Conservation (phyloP, 1,140 invertebrate genomes). For the Lepidurus couesii region DNA sequence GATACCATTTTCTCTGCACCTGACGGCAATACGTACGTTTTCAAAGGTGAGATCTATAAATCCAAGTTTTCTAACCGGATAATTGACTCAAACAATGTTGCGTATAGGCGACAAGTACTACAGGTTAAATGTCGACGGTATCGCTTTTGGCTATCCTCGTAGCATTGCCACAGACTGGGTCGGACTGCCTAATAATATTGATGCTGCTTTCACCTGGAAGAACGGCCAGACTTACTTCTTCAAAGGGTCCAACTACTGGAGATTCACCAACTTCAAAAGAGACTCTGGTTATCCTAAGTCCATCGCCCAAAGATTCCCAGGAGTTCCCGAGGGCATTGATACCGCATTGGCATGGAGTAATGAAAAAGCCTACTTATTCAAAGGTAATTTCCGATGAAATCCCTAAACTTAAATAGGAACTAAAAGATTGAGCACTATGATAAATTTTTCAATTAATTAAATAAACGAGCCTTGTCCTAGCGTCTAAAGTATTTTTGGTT, state of each 20-base stretch:
- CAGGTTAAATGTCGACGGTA: slow-evolving; percentile 56
- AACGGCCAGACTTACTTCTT: slow-evolving; percentile 90
- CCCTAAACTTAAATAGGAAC: not conserved
- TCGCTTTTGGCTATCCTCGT: slow-evolving; percentile 74
- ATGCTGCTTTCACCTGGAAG: slow-evolving; percentile 83
- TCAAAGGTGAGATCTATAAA: slow-evolving; percentile 61
- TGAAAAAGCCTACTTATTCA: slow-evolving; percentile 94
- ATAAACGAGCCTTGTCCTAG: not conserved
- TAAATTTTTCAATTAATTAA: slow-evolving; percentile 9
- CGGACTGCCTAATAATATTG: slow-evolving; percentile 76
- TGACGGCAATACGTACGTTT: slow-evolving; percentile 73
- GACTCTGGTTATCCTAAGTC: slow-evolving; percentile 84
- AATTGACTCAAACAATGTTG: not conserved
- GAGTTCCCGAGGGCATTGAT: slow-evolving; percentile 85
- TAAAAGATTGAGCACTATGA: not conserved
- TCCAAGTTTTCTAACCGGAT: not conserved
- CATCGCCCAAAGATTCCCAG: slow-evolving; percentile 82
- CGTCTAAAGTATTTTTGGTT: not conserved
- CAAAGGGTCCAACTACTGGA: slow-evolving; percentile 75
- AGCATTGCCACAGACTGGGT: slow-evolving; percentile 70
- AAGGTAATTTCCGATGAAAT: slow-evolving; percentile 52
- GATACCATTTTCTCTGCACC: slow-evolving; percentile 81
- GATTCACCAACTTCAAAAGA: slow-evolving; percentile 73
- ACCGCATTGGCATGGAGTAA: slow-evolving; percentile 92
- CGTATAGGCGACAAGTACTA: slow-evolving; percentile 68